Evolutionary conservation across 2,113 vertebrate genomes (phyloP).

Genomic region (Triplophysa dalaica): DNA sequence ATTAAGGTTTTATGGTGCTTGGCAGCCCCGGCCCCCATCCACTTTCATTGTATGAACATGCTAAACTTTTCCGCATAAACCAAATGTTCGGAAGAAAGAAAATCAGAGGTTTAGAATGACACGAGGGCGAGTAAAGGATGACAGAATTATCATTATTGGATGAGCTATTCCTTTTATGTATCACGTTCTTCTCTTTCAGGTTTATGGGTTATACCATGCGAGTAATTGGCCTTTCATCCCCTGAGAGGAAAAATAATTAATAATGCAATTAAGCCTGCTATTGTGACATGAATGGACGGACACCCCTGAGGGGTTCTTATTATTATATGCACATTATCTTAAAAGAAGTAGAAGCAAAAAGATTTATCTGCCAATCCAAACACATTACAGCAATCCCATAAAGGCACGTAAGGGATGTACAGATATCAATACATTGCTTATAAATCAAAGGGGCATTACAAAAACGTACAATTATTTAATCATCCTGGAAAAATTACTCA

Average conservation of each 20-base stretch:
- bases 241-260: conserved; percentile 46
- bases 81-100: no score
- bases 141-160: no score
- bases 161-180: not conserved
- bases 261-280: conserved; percentile 50
- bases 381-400: not conserved
- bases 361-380: conserved; percentile 1
- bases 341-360: not conserved
- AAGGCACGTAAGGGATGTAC: not conserved
- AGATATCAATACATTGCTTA: conserved; percentile 11
- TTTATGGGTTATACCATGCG: conserved; percentile 5
- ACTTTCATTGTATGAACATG: no score
- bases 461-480: not conserved
- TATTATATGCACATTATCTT: conserved; percentile 31
- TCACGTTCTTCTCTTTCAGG: conserved; percentile 27
- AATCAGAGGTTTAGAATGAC: no score
- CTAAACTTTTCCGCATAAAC: no score
- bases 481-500: not conserved
- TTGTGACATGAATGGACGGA: conserved; percentile 32
- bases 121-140: no score
- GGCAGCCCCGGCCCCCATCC: no score
- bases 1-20: no score
- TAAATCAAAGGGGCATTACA: not conserved
- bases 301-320: conserved; percentile 13
- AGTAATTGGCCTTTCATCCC: conserved; percentile 23